Base-by-base conservation (phyloP, 1,140 invertebrate genomes). In the Oryctes rhinoceros region DNA sequence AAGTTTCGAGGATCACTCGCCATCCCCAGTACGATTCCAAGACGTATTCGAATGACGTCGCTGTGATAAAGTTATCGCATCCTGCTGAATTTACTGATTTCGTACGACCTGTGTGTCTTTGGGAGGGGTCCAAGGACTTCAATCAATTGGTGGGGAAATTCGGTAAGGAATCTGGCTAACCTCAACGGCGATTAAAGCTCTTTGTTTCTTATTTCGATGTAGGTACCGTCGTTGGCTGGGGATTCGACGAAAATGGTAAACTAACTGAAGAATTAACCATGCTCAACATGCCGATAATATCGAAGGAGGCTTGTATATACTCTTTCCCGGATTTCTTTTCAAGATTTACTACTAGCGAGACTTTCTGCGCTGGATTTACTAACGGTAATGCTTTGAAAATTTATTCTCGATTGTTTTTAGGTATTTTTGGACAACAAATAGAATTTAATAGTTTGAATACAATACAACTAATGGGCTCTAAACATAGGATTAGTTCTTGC, bases 11-110 rank as follows among this genome's bases (percentile, higher is more conserved):
- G 3, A 91, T 92, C 18, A 87, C 82, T 53, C 82, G 91, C 0
- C 91, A 93, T 85, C 90, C 91, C 0, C 87, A 91, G 24, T 93
- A 92, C 86, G 89, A 90, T 81, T 86, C 88, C 9, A 86, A 84
- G 11, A 89, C 86, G 3, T 92, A 90, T 82, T 89, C 89, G 78
- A 92, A 93, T 81, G 93, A 94, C 81, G 91, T 94, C 39, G 93
- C 92, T 0, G 82, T 94, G 0, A 81, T 94, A 3, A 89, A 90
- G 83, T 82, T 94, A 39, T 85, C 89, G 6, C 85, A 87, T 6
- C 53, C 85, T 5, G 87, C 89, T 6, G 80, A 85, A 53, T 88
- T 91, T 74, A 83, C 89, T 76, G 88, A 89, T 49, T 87, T 88
- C 76, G 88, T 92, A 49, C 86, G 89, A 82, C 92, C 92, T 4